Percentiles rank a stretch among this genome's conserved stretches.
Evolutionary conservation across 2,113 vertebrate genomes (phyloP).

Genomic region (Amblyopsis rosae): DNA sequence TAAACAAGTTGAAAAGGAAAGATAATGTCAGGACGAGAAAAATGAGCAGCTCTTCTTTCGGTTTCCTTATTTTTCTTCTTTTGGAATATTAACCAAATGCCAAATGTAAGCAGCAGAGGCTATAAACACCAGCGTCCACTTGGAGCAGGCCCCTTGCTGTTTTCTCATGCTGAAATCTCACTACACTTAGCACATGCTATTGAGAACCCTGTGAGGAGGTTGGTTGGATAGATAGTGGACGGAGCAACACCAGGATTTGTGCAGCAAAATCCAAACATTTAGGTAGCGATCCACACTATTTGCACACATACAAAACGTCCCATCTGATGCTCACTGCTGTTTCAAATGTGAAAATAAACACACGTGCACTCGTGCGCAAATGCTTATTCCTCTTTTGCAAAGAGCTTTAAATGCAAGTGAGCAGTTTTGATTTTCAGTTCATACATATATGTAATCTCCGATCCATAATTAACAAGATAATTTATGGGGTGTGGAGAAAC

Average conservation of each 20-base stretch:
- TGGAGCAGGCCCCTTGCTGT: slow-evolving; percentile 36
- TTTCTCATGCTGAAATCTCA: slow-evolving; percentile 38
- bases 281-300: not conserved
- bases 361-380: too few species aligned
- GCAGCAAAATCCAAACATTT: not conserved
- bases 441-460: slow-evolving; percentile 16
- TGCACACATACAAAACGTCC: not conserved
- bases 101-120: slow-evolving; percentile 61
- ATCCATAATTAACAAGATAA: slow-evolving; percentile 65
- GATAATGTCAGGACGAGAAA: not conserved
- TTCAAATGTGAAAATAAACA: too few species aligned
- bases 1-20: not conserved
- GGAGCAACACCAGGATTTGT: not conserved
- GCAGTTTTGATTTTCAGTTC: not conserved
- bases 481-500: slow-evolving; percentile 40
- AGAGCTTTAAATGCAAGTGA: not conserved
- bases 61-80: slow-evolving; percentile 12
- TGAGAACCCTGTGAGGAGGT: not conserved
- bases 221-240: not conserved
- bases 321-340: too few species aligned
- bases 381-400: too few species aligned
- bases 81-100: slow-evolving; percentile 61
- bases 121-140: slow-evolving; percentile 58
- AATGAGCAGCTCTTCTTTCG: not conserved
- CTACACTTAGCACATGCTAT: slow-evolving; percentile 23